Evolutionary conservation across 1,140 invertebrate species (phyloP).

Genomic region (Steinernema khuongi): DNA sequence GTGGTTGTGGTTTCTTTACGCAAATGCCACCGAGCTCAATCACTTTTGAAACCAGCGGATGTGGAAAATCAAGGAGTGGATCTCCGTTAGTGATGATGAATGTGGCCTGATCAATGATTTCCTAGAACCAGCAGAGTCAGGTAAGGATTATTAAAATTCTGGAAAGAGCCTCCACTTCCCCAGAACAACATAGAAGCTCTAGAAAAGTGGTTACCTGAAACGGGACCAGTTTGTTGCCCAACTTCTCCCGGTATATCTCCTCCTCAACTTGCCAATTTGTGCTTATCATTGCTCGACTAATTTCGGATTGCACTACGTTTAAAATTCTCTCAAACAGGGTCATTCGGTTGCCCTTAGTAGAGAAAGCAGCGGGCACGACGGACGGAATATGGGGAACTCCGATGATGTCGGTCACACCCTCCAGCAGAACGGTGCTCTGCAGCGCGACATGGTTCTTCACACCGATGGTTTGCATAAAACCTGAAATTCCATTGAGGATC

Average conservation of each 20-base stretch:
- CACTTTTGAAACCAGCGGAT: slow-evolving; percentile 24
- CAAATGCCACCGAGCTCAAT: slow-evolving; percentile 34
- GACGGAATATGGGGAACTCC: background rate
- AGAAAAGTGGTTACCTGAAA: slow-evolving; percentile 2
- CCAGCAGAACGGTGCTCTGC: background rate
- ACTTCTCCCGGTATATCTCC: background rate
- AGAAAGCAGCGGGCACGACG: background rate
- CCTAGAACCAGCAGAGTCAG: slow-evolving; percentile 6
- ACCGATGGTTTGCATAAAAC: background rate
- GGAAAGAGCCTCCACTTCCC: background rate
- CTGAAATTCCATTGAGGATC: too few relatives aligned
- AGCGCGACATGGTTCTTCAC: background rate
- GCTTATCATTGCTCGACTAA: background rate
- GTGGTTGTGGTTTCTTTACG: slow-evolving; percentile 13
- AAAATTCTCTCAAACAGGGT: background rate
- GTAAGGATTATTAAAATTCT: background rate
- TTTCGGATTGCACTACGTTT: background rate
- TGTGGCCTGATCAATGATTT: slow-evolving; percentile 25
- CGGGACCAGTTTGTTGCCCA: background rate
- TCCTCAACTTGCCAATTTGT: background rate
- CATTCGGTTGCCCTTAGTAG: background rate
- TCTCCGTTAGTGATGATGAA: slow-evolving; percentile 32
- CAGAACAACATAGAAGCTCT: too few relatives aligned
- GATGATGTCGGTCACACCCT: background rate
- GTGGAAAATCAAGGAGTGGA: slow-evolving; percentile 32